Percentiles rank a stretch among this genome's conserved stretches.
Evolutionary conservation across 1,140 invertebrate genomes (phyloP).

Genomic region (Rhopalosiphum padi): DNA sequence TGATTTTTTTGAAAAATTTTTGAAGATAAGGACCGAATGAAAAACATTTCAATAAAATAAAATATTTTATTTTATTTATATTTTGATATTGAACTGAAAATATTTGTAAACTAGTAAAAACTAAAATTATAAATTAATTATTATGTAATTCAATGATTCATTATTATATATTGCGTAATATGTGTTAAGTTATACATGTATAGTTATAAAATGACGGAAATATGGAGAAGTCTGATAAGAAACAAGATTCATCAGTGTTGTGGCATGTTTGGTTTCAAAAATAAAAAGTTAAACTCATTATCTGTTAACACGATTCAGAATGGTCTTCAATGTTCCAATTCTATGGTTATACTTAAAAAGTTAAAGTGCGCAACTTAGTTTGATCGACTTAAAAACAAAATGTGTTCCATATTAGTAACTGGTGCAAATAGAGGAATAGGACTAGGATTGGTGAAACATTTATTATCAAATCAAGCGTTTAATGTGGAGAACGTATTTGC

Average conservation of each 20-base stretch:
- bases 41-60: constrained; percentile 28
- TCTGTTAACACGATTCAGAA: neutral
- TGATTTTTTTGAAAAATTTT: neutral
- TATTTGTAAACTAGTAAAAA: neutral
- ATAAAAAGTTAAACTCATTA: neutral
- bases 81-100: neutral
- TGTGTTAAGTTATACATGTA: neutral
- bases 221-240: constrained; percentile 2
- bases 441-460: constrained; percentile 79
- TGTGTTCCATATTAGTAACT: constrained; percentile 84
- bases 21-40: neutral
- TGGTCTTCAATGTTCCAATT: constrained; percentile 10
- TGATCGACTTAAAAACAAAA: constrained; percentile 62
- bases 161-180: neutral
- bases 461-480: constrained; percentile 64
- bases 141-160: neutral
- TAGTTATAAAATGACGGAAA: neutral
- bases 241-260: neutral
- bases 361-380: neutral
- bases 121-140: neutral
- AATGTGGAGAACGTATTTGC: constrained; percentile 74
- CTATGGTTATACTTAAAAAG: neutral
- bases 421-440: constrained; percentile 89
- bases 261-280: neutral
- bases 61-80: neutral